Evolutionary conservation across 2,888 invertebrate genomes (phyloP).

Genomic region (Eulithis testata): DNA sequence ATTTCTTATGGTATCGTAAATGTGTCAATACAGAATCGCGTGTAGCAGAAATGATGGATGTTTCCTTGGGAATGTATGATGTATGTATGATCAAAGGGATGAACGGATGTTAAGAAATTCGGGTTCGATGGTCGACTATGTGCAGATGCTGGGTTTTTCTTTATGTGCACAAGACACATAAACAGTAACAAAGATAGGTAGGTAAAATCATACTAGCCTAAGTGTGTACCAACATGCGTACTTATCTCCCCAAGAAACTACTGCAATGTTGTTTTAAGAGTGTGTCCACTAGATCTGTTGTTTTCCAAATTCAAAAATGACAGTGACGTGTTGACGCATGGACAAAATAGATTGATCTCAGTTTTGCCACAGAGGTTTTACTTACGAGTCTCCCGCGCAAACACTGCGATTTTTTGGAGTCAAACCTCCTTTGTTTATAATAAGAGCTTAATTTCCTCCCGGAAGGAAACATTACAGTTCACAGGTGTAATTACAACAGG

Average conservation of each 20-base stretch:
- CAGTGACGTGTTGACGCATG: no score
- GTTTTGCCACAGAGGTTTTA: neutral
- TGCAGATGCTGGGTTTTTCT: slow-evolving; percentile 29
- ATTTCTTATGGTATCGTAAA: slow-evolving; percentile 49
- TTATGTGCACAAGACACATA: neutral
- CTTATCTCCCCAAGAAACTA: no score
- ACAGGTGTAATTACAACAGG: slow-evolving; percentile 62
- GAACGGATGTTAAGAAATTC: slow-evolving; percentile 38
- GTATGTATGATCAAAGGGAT: slow-evolving; percentile 46
- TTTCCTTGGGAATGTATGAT: slow-evolving; percentile 39
- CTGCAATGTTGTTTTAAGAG: no score
- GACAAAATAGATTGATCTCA: no score
- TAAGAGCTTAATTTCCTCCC: slow-evolving; percentile 37
- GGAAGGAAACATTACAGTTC: slow-evolving; percentile 56
- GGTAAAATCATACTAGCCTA: no score
- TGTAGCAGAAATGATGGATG: slow-evolving; percentile 50
- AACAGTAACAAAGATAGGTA: no score
- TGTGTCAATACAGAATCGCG: slow-evolving; percentile 53
- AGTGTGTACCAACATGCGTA: no score
- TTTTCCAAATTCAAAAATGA: no score
- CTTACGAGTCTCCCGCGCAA: neutral
- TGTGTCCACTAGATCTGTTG: no score
- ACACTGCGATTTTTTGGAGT: neutral
- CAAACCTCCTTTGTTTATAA: neutral
- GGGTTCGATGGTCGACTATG: slow-evolving; percentile 19